Percentiles rank a stretch among this genome's conserved stretches.
Evolutionary conservation across 2,113 vertebrate genomes (phyloP).

Genomic region (Mesembrinibis cayennensis): DNA sequence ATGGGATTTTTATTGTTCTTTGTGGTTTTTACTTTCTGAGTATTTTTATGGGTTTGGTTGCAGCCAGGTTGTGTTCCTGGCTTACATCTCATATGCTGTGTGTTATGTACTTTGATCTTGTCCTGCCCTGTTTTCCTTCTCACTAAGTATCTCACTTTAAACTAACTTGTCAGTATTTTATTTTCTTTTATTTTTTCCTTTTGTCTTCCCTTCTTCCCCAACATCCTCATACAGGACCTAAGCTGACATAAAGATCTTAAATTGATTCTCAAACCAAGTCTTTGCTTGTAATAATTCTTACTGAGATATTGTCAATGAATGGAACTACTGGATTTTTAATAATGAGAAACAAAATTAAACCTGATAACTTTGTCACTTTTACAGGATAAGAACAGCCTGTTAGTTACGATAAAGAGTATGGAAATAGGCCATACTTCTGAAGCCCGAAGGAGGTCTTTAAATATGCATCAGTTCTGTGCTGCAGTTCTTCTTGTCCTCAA

Average conservation of each 20-base stretch:
- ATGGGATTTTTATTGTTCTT: neutral
- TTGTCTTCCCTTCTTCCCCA: neutral
- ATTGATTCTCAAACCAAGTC: neutral
- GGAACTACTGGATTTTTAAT: neutral
- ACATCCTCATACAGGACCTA: neutral
- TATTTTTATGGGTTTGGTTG: neutral
- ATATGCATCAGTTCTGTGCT: neutral
- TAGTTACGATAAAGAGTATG: neutral
- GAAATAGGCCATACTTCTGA: neutral
- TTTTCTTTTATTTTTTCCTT: neutral
- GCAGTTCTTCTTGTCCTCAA: neutral
- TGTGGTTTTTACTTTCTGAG: neutral
- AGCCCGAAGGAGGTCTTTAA: neutral
- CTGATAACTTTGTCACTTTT: neutral
- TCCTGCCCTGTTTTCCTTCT: neutral
- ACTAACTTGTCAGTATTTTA: neutral
- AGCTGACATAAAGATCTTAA: neutral
- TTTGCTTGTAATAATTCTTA: neutral
- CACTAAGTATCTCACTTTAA: neutral
- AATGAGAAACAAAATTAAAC: neutral
- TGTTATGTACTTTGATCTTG: neutral
- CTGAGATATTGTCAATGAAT: neutral
- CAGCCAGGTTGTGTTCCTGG: neutral
- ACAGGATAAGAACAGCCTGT: neutral
- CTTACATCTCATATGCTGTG: neutral